Evolutionary conservation across 2,888 invertebrate genomes (phyloP).

Genomic region (Eristalis arbustorum): DNA sequence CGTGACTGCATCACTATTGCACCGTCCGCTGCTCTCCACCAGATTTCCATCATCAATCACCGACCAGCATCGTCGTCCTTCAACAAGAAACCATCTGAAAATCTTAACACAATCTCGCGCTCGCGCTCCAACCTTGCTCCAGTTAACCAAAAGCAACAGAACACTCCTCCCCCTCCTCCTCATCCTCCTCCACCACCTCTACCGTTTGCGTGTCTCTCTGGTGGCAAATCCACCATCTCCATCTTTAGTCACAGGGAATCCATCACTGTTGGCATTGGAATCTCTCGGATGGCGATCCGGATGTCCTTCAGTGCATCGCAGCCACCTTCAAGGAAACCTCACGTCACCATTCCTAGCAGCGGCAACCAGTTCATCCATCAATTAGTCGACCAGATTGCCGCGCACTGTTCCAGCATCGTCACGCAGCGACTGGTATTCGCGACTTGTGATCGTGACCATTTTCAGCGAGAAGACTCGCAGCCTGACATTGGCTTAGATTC

Average conservation of each 20-base stretch:
- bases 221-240: slow-evolving; percentile 20
- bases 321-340: slow-evolving; percentile 19
- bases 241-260: slow-evolving; percentile 60
- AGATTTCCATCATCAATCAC: background rate
- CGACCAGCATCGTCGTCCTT: background rate
- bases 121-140: slow-evolving; percentile 37
- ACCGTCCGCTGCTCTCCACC: background rate
- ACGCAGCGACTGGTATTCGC: slow-evolving; percentile 48
- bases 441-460: slow-evolving; percentile 65
- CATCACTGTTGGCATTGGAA: slow-evolving; percentile 46
- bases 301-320: slow-evolving; percentile 39
- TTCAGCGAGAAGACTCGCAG: slow-evolving; percentile 52
- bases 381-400: slow-evolving; percentile 44
- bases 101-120: background rate
- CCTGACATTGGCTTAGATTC: slow-evolving; percentile 69
- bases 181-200: slow-evolving; percentile 1
- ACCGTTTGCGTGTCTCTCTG: background rate
- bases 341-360: slow-evolving; percentile 39
- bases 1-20: background rate
- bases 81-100: background rate
- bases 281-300: slow-evolving; percentile 39
- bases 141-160: slow-evolving; percentile 24
- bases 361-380: slow-evolving; percentile 46
- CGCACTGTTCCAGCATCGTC: background rate
- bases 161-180: background rate